These are phyloP conservation scores for Toxotes jaculatrix DNA, from an alignment of 2,113 vertebrate species.

Conservation along the genomic window DNA sequence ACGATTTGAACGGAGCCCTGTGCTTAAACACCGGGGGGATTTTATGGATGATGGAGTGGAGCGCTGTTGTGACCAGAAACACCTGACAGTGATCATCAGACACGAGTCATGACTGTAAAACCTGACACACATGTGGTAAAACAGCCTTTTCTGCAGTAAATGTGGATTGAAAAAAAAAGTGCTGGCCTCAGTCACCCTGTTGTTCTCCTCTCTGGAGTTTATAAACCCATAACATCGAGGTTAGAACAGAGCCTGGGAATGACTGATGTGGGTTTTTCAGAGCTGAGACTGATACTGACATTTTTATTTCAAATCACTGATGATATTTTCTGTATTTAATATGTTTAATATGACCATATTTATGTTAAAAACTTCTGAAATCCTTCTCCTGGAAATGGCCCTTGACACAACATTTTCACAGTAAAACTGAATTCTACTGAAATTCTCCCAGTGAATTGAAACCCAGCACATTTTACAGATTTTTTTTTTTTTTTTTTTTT, in stretches of 20 bases:
- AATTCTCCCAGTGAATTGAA: not conserved
- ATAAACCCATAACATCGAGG: not conserved
- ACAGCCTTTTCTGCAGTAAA: slow-evolving; percentile 19
- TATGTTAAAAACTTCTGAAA: slow-evolving; percentile 38
- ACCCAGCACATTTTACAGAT: not conserved
- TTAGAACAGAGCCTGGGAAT: not conserved
- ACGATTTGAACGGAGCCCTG: not conserved
- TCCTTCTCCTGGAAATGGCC: not conserved
- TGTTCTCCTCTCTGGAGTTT: not conserved
- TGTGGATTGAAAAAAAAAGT: slow-evolving; percentile 1
- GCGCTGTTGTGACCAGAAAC: slow-evolving; percentile 22
- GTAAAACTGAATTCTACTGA: slow-evolving; percentile 58
- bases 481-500: not conserved
- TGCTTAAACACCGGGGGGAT: not conserved
- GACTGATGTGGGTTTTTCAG: not conserved
- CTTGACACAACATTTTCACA: slow-evolving; percentile 9
- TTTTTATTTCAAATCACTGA: slow-evolving; percentile 31
- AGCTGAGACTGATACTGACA: not conserved
- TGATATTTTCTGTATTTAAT: slow-evolving; percentile 39
- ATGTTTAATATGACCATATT: slow-evolving; percentile 50
- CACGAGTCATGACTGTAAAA: slow-evolving; percentile 28
- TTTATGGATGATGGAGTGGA: not conserved
- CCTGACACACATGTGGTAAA: slow-evolving; percentile 27
- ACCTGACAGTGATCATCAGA: slow-evolving; percentile 5
- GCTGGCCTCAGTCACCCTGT: not conserved